Percentiles rank a stretch among this genome's conserved stretches.
phyloP scores from a whole-genome alignment of 2,888 invertebrate genomes.

The Watsonalla cultraria region DNA sequence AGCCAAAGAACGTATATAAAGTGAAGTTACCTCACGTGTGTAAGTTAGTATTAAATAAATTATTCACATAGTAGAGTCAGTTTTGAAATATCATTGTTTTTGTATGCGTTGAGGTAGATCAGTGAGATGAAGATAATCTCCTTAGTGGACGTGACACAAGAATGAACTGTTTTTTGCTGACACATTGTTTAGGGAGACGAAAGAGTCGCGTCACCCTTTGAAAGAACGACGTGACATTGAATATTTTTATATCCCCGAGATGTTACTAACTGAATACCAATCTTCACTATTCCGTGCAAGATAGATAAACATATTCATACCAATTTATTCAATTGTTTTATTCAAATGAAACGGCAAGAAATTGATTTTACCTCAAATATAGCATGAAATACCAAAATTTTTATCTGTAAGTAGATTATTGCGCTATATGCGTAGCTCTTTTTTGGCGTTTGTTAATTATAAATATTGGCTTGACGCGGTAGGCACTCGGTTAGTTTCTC shows the following conservation, averaged over 20 bases:
- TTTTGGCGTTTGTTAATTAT: too few species aligned
- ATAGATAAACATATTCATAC: conserved; percentile 3
- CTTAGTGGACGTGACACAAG: conserved; percentile 57
- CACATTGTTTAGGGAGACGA: conserved; percentile 55
- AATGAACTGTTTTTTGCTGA: conserved; percentile 58
- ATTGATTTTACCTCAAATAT: too few species aligned
- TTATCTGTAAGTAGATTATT: too few species aligned
- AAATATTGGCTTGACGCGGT: too few species aligned
- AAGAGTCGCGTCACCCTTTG: conserved; percentile 28
- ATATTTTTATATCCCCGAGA: conserved; percentile 11
- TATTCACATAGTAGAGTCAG: conserved; percentile 23
- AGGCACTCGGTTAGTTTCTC: too few species aligned
- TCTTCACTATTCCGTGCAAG: neutral
- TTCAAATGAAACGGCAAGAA: neutral
- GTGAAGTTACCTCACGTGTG: neutral
- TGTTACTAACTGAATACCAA: neutral
- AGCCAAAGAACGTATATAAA: conserved; percentile 2
- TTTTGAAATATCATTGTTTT: conserved; percentile 47
- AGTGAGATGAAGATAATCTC: conserved; percentile 51
- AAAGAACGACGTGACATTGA: conserved; percentile 26
- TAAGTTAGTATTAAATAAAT: conserved; percentile 12
- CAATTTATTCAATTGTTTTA: conserved; percentile 1
- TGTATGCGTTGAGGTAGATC: conserved; percentile 50
- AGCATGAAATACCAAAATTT: too few species aligned
- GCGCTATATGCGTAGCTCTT: too few species aligned